phyloP scores from a whole-genome alignment of 1,140 invertebrate genomes.

The Brachionus angularis region DNA sequence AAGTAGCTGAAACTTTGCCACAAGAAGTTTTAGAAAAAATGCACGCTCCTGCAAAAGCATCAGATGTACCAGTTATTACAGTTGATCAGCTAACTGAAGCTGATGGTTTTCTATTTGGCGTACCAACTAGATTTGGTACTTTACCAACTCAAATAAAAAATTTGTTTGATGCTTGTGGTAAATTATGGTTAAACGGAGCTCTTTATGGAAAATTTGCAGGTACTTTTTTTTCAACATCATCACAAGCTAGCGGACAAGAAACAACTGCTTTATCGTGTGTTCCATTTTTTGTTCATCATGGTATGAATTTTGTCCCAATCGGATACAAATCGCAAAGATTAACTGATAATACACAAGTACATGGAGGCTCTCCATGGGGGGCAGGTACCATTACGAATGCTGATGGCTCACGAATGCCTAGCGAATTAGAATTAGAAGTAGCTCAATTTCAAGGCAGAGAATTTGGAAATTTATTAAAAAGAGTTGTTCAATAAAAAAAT shows the following conservation, averaged over 20 bases:
- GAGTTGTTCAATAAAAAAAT: not conserved
- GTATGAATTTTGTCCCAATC: conserved; percentile 32
- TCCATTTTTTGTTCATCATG: conserved; percentile 43
- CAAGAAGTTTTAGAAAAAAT: conserved; percentile 39
- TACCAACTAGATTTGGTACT: conserved; percentile 42
- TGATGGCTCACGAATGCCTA: not conserved
- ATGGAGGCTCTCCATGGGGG: conserved; percentile 38
- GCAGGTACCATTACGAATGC: conserved; percentile 30
- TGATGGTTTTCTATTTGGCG: conserved; percentile 37
- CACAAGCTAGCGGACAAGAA: conserved; percentile 30
- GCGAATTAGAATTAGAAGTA: conserved; percentile 26
- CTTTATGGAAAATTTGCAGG: conserved; percentile 41
- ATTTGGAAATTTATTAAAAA: conserved; percentile 12
- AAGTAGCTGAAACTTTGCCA: conserved; percentile 26
- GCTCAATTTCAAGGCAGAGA: conserved; percentile 23
- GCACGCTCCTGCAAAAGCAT: conserved; percentile 8
- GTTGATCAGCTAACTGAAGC: conserved; percentile 31
- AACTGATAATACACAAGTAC: not conserved
- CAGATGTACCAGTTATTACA: conserved; percentile 26
- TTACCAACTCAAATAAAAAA: conserved; percentile 38
- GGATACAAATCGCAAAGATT: conserved; percentile 35
- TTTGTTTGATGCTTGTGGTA: conserved; percentile 40
- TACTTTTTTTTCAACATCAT: conserved; percentile 37
- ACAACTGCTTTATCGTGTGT: conserved; percentile 44
- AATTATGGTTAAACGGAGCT: conserved; percentile 16